Conservation (phyloP, 1,140 invertebrate genomes). For the Agrilus planipennis region DNA sequence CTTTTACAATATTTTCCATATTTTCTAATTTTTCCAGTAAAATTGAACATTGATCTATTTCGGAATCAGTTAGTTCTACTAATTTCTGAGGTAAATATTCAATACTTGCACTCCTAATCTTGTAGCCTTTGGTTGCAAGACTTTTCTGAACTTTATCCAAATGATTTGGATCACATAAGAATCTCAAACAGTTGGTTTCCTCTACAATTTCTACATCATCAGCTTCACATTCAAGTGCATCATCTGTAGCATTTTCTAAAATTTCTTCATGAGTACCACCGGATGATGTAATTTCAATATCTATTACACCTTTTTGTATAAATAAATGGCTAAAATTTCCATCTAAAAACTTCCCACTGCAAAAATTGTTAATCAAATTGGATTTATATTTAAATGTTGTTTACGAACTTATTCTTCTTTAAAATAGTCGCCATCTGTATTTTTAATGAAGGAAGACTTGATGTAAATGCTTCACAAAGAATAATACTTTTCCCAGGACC, state of each 20-base stretch:
- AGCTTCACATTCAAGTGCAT: conserved; percentile 49
- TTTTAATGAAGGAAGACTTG: conserved; percentile 30
- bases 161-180: conserved; percentile 30
- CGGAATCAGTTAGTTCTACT: conserved; percentile 33
- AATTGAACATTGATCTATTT: conserved; percentile 30
- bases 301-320: conserved; percentile 40
- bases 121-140: conserved; percentile 36
- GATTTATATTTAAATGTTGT: not conserved
- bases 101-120: conserved; percentile 34
- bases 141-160: conserved; percentile 27
- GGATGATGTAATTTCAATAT: conserved; percentile 28
- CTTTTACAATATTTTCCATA: conserved; percentile 36
- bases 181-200: conserved; percentile 34
- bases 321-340: conserved; percentile 36
- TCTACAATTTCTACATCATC: conserved; percentile 44
- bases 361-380: conserved; percentile 5
- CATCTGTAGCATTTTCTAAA: conserved; percentile 43
- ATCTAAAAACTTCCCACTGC: conserved; percentile 22
- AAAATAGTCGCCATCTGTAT: conserved; percentile 32
- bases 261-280: conserved; percentile 19
- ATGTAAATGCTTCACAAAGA: conserved; percentile 33
- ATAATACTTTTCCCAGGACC: conserved; percentile 36
- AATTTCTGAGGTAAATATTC: conserved; percentile 33
- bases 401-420: conserved; percentile 32
- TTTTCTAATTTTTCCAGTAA: conserved; percentile 35